phyloP scores from a whole-genome alignment of 2,113 vertebrate genomes.

The Lepidothrix coronata region DNA sequence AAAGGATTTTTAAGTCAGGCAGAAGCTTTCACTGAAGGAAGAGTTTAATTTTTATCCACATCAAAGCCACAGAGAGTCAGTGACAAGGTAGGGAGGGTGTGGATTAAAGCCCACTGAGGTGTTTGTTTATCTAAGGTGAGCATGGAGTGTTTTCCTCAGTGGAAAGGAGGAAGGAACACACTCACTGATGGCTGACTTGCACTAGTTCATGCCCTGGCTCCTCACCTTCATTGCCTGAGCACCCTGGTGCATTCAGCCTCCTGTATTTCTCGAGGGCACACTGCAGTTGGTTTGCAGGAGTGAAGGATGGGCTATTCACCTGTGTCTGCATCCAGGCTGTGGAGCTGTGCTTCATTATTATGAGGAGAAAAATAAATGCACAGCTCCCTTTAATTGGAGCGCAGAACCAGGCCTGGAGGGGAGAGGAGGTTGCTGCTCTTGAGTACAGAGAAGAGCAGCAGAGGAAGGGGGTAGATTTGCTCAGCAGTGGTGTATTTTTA shows the following conservation, averaged over 20 bases:
- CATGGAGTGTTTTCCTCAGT: accelerated
- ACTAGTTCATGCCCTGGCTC: neutral
- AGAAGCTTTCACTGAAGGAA: neutral
- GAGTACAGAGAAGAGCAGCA: neutral
- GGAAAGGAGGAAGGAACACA: neutral
- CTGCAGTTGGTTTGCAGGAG: neutral
- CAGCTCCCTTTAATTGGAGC: neutral
- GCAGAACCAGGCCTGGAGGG: neutral
- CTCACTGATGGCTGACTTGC: neutral
- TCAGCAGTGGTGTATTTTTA: neutral
- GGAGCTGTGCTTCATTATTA: neutral
- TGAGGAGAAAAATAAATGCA: neutral
- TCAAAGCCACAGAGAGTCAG: neutral
- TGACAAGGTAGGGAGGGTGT: neutral
- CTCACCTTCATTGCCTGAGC: neutral
- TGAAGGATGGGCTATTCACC: neutral
- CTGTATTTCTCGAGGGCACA: no score
- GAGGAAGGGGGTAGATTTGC: neutral
- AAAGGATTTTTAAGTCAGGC: neutral
- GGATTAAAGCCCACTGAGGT: neutral
- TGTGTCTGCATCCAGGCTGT: neutral
- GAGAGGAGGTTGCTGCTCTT: neutral
- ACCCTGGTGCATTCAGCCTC: neutral
- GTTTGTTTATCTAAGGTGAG: neutral
- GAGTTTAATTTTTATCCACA: neutral